Evolutionary conservation across 2,888 invertebrate species (phyloP), one percentile per base, ranked within the genome.

Genomic region (Argynnis bischoffii): DNA sequence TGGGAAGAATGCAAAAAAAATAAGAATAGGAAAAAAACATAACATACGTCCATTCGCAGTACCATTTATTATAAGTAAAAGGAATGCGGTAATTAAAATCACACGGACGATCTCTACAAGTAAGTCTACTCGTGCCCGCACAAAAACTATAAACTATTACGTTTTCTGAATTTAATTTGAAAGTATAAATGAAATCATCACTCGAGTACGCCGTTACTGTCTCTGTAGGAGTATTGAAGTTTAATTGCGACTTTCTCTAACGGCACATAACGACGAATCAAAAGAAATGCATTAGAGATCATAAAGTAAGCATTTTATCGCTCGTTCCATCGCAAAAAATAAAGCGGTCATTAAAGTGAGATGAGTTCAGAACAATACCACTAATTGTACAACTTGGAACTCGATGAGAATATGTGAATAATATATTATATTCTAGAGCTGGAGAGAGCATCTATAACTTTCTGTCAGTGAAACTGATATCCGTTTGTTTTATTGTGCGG

Each of bases 241-340:
- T 54, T 60, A 60, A 66, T 66, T 48, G 54, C 53, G 21, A 21
- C 55, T 47, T 48, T 55, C 53, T 51, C 50, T 60, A 66, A 55
- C 35, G 54, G 60, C 18, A 56, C 51, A 41, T 61, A 46, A 47
- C 55, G 60, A 51, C 56, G 41, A 51, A 26, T 51, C 59, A 26
- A 47, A 59, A 59, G 65, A 59, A 65, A 60, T 66, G 59, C 66
- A 60, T 66, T 66, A 60, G 66, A 66, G 59, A 66, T 55, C 66
- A 53, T 51, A 18, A 59, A 47, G 60, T 21, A 60, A 60, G 59
- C 59, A 47, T 60, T 66, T 47, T 48, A 66, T 66, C 59, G 59
- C 35, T 66, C 47, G 18, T 59, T 18, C 59, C 66, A 48, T 47
- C 47, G 16, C 26, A 48, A 31, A 48, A 66, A 59, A 51, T 65